phyloP scores from a whole-genome alignment of 2,888 invertebrate species.

The Mamestra brassicae region DNA sequence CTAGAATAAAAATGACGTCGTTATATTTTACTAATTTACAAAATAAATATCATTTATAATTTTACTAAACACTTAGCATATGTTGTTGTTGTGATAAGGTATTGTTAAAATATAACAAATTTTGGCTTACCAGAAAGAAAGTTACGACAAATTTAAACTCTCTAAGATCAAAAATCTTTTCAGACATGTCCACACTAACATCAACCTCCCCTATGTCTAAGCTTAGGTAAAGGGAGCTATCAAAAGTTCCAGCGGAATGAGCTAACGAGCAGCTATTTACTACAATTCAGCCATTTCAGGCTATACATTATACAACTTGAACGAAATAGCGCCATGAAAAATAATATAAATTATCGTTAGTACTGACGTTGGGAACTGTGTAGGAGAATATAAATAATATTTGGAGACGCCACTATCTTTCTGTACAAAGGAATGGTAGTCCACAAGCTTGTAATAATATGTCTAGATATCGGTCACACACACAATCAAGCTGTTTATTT shows the following conservation, averaged over 20 bases:
- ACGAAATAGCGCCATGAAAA: slow-evolving; percentile 51
- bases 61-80: too few relatives aligned
- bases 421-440: not conserved
- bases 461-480: not conserved
- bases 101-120: too few relatives aligned
- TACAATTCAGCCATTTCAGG: slow-evolving; percentile 53
- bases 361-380: not conserved
- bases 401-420: slow-evolving; percentile 6
- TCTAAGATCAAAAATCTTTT: not conserved
- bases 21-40: not conserved
- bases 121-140: too few relatives aligned
- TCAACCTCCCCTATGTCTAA: slow-evolving; percentile 55
- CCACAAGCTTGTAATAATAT: not conserved
- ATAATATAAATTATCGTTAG: slow-evolving; percentile 48
- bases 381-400: slow-evolving; percentile 14
- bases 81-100: too few relatives aligned
- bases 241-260: slow-evolving; percentile 69
- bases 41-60: not conserved
- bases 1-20: not conserved
- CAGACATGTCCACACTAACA: slow-evolving; percentile 42
- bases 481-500: not conserved
- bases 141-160: not conserved
- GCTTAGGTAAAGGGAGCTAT: slow-evolving; percentile 63
- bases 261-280: slow-evolving; percentile 78
- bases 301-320: slow-evolving; percentile 40